Percentiles rank a stretch among this genome's conserved stretches.
Conservation (phyloP, 2,797 vertebrate genomes). For the Anguilla megastoma region DNA sequence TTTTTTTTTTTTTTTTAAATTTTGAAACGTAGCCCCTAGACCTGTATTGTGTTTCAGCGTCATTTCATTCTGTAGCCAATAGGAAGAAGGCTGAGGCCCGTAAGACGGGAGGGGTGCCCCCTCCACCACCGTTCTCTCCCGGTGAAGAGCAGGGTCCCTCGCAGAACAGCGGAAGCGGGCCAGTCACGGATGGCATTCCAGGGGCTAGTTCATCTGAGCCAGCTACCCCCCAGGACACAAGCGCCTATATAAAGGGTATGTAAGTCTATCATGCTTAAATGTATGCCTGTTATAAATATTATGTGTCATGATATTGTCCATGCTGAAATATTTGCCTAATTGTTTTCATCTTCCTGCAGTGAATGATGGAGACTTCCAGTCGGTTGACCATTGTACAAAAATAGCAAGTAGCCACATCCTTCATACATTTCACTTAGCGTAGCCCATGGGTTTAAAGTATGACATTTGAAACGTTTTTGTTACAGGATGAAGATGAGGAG, state of each 20-base stretch:
- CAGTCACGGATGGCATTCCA: slow-evolving; percentile 1
- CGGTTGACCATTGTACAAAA: background rate
- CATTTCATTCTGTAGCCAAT: slow-evolving; percentile 17
- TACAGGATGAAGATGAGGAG: background rate
- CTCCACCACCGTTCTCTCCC: background rate
- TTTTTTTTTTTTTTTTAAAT: background rate
- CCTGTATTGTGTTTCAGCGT: too few relatives aligned
- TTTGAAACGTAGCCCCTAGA: background rate
- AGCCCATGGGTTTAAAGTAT: background rate
- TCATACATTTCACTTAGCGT: background rate
- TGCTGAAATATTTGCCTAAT: background rate
- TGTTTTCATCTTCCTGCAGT: background rate
- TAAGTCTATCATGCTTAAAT: background rate
- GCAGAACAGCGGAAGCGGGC: slow-evolving; percentile 4
- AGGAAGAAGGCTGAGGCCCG: slow-evolving; percentile 27
- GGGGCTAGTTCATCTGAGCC: slow-evolving; percentile 28
- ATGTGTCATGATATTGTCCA: background rate
- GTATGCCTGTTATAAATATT: background rate
- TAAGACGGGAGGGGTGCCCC: background rate
- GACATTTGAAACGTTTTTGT: background rate
- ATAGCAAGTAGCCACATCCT: background rate
- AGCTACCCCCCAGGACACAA: background rate
- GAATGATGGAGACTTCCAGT: background rate
- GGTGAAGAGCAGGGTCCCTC: slow-evolving; percentile 24
- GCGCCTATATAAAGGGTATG: background rate